Conservation (phyloP, 2,113 vertebrate species). For the Hippolais icterina region DNA sequence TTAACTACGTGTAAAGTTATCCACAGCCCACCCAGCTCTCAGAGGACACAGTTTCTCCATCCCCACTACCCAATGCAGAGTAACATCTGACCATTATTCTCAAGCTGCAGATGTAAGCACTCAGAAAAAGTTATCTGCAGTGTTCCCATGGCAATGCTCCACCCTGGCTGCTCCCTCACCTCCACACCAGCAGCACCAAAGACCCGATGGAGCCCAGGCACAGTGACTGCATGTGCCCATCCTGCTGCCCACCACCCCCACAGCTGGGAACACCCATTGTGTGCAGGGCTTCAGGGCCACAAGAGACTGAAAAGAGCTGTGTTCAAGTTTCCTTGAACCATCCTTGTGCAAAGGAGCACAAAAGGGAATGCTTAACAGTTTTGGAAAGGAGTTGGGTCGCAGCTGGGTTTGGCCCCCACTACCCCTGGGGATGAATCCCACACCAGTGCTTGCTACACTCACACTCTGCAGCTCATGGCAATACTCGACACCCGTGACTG, state of each 20-base stretch:
- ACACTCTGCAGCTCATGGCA: accelerated
- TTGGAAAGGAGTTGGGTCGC: accelerated
- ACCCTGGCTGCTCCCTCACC: not conserved
- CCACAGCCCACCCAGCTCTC: not conserved
- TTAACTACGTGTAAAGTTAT: not conserved
- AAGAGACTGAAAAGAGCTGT: accelerated
- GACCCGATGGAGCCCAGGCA: not conserved
- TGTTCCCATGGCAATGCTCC: not conserved
- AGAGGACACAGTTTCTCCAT: not conserved
- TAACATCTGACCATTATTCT: not conserved
- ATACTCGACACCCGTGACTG: accelerated
- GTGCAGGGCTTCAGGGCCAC: not conserved
- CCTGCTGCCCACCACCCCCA: too few relatives aligned
- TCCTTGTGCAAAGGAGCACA: not conserved
- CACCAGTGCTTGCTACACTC: accelerated
- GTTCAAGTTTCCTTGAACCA: not conserved
- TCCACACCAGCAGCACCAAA: not conserved
- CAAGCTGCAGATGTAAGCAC: not conserved
- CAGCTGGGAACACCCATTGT: accelerated
- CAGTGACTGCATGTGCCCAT: accelerated
- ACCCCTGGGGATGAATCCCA: not conserved
- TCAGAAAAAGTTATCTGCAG: not conserved
- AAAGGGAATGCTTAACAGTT: accelerated
- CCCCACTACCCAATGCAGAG: not conserved
- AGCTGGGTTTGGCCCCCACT: accelerated